phyloP scores from a whole-genome alignment of 35 echinoderm and acorn worm species.

The Hemicentrotus pulcherrimus region DNA sequence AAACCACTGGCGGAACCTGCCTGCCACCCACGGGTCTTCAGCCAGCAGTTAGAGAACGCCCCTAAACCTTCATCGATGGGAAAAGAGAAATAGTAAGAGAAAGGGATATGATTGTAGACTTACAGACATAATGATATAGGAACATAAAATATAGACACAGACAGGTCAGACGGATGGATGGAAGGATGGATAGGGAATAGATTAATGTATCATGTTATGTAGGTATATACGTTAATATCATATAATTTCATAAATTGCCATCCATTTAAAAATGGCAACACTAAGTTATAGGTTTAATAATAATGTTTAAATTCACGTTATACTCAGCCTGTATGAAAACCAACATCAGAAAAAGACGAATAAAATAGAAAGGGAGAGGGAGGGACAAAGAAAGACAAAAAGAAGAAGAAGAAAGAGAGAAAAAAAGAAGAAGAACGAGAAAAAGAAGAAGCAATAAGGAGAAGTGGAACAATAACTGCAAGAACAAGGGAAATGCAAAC shows the following conservation, averaged over 20 bases:
- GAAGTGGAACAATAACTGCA: background rate
- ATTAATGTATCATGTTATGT: background rate
- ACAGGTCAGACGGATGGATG: background rate
- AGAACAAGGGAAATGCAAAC: background rate
- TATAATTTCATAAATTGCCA: background rate
- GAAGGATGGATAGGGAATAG: background rate
- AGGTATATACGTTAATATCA: background rate
- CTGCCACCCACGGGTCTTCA: conserved; percentile 3
- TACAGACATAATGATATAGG: background rate
- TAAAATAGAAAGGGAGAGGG: background rate
- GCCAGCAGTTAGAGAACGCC: background rate
- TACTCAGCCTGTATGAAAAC: background rate
- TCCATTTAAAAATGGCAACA: background rate
- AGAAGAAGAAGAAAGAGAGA: background rate
- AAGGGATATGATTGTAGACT: background rate
- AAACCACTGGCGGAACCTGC: conserved; percentile 5
- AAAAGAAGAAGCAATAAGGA: background rate
- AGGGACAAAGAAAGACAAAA: background rate
- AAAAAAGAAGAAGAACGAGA: background rate
- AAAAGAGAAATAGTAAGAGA: background rate
- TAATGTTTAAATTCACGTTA: background rate
- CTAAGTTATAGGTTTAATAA: background rate
- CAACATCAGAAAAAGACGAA: background rate
- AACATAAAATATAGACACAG: background rate
- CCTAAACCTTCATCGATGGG: background rate